Base-by-base conservation (phyloP, 2,113 vertebrate genomes). In the Myotis yumanensis region DNA sequence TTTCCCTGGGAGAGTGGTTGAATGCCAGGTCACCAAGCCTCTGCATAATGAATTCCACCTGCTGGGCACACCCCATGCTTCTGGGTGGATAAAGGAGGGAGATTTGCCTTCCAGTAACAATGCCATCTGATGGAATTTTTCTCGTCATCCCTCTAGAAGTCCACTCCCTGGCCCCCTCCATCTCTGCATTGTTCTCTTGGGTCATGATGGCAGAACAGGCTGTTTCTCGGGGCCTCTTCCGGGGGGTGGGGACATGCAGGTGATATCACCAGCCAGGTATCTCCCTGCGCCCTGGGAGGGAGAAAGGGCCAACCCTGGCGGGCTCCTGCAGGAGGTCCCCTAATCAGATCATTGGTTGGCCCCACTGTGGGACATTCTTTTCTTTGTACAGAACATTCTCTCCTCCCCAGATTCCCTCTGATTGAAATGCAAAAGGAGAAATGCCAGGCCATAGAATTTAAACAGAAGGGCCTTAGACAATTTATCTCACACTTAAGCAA, bases 401-500 rank as follows among this genome's bases (percentile, higher is more conserved):
- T 93, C 57, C 89, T 93, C 40, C 89, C 30, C 46, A 88, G 93
- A 93, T 87, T 86, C 81, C 35, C 90, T 90, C 64, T 66, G 84
- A 96, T 64, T 91, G 87, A 94, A 80, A 93, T 4, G 73, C 75
- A 68, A 86, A 91, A 89, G 89, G 66, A 93, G 37, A 82, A 86
- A 95, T 86, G 76, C 94, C 92, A 95, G 96, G 94, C 92, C 90
- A 59, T 79, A 93, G 92, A 91, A 82, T 93, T 96, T 95, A 97
- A 95, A 93, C 96, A 97, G 96, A 96, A 97, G 97, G 94, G 94
- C 46, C 94, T 82, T 95, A 59, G 75, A 96, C 94, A 95, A 95
- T 96, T 96, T 91, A 86, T 83, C 96, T 97, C 97, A 97, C 97
- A 97, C 97, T 97, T 97, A 94, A 97, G 97, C 96, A 94, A 96